Evolutionary conservation across 1,140 invertebrate species (phyloP), one percentile per base, ranked within the genome.

Genomic region (Mycetomoellerius zeteki): DNA sequence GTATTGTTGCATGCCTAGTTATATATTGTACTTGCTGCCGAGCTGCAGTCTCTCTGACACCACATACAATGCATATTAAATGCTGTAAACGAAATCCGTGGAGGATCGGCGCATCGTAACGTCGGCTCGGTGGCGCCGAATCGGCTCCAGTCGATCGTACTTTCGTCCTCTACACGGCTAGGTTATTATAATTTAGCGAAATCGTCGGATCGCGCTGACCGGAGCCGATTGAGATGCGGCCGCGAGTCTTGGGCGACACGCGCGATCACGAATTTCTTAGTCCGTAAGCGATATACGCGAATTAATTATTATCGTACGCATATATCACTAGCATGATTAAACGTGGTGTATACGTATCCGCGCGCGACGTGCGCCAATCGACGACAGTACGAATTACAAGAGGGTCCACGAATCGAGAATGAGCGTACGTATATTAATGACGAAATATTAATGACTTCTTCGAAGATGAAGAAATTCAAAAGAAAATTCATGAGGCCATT

Each of bases 1-100:
- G 86, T 93, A 95, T 94, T 94, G 94, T 94, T 94, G 94, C 94
- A 95, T 95, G 94, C 93, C 91, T 95, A 94, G 92, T 94, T 94
- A 94, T 93, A 90, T 94, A 92, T 94, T 93, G 90, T 88, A 86
- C 89, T 92, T 92, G 90, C 60, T 86, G 64, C 69, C 71, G 52
- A 84, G 78, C 33, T 54, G 84, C 73, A 72, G 21, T 73, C 30
- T 88, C 30, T 85, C 54, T 84, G 80, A 73, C 80, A 84, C 80
- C 54, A 75, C 69, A 50, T n/a, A n/a, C 43, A 56, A 84, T 75
- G 80, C 69, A 75, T 60, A 72, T 77, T 64, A 73, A 69, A 84
- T 43, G 80, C 69, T 84, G 56, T 75, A 54, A 84, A 84, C 27
- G 52, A 73, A 82, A 65, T n/a, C n/a, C n/a, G 73, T 24, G n/a